Evolutionary conservation across 2,888 invertebrate genomes (phyloP).

Genomic region (Zaprionus obscuricornis): DNA sequence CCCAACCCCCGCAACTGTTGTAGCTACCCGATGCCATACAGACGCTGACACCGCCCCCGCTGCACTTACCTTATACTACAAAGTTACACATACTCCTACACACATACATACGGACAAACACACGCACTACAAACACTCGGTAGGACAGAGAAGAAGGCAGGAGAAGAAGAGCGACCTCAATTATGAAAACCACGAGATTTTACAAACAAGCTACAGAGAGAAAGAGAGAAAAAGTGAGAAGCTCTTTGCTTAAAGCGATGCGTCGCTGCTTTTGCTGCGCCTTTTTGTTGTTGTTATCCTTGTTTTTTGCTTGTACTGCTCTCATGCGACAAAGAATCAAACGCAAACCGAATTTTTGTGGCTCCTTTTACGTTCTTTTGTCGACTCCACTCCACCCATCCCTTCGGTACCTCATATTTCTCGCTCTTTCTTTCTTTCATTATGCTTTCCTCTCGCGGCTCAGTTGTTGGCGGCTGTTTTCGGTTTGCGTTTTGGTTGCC

Average conservation of each 20-base stretch:
- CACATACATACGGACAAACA: slow-evolving; percentile 22
- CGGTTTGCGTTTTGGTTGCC: slow-evolving; percentile 59
- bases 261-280: slow-evolving; percentile 26
- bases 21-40: not conserved
- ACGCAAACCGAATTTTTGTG: slow-evolving; percentile 74
- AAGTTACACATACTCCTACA: slow-evolving; percentile 43
- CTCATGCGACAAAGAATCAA: slow-evolving; percentile 67
- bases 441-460: slow-evolving; percentile 5
- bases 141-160: slow-evolving; percentile 1
- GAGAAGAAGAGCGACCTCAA: slow-evolving; percentile 58
- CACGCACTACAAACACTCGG: slow-evolving; percentile 40
- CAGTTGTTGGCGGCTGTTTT: slow-evolving; percentile 41
- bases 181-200: slow-evolving; percentile 73
- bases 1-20: not conserved
- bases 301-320: slow-evolving; percentile 19
- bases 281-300: slow-evolving; percentile 13
- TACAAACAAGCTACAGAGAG: slow-evolving; percentile 60
- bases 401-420: not conserved
- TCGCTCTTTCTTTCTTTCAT: not conserved
- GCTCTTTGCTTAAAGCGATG: slow-evolving; percentile 13
- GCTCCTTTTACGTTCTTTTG: slow-evolving; percentile 47
- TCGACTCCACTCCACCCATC: slow-evolving; percentile 1
- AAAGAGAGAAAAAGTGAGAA: no score
- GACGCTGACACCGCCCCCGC: slow-evolving; percentile 6
- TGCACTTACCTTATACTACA: slow-evolving; percentile 65